A percentile compares a stretch with the other conserved stretches of the same genome.
phyloP scores from a whole-genome alignment of 1,140 invertebrate species.

The Drosophila funebris region DNA sequence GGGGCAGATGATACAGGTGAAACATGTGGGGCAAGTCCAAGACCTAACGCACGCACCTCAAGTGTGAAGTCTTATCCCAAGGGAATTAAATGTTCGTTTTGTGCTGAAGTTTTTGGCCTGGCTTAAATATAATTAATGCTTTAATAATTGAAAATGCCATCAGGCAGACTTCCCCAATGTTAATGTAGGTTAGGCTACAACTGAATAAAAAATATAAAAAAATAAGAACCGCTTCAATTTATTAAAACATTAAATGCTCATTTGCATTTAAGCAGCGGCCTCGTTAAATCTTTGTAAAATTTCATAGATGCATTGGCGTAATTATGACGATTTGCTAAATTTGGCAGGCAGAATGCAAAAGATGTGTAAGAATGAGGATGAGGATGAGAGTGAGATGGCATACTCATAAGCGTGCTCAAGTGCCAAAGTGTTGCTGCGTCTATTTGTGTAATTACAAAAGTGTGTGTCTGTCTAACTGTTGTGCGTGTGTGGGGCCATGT shows the following conservation, averaged over 20 bases:
- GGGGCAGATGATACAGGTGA: neutral
- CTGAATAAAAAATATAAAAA: neutral
- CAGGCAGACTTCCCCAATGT: neutral
- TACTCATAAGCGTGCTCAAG: constrained; percentile 18
- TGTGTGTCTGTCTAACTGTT: neutral
- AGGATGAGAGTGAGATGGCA: neutral
- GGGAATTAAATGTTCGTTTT: constrained; percentile 26
- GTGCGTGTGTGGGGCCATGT: constrained; percentile 13
- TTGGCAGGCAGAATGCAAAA: constrained; percentile 34
- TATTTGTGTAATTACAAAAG: constrained; percentile 29
- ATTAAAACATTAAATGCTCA: constrained; percentile 43
- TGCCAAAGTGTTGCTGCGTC: constrained; percentile 29
- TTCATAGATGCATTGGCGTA: constrained; percentile 43
- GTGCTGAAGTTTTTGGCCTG: constrained; percentile 13
- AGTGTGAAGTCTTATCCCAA: constrained; percentile 46
- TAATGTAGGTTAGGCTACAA: neutral
- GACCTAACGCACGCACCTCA: constrained; percentile 33
- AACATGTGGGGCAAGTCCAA: neutral
- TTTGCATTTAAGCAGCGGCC: constrained; percentile 54
- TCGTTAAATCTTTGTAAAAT: constrained; percentile 35
- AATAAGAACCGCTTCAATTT: neutral
- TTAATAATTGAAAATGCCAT: constrained; percentile 63
- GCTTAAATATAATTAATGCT: constrained; percentile 67
- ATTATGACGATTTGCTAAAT: constrained; percentile 44
- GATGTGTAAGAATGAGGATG: neutral